Evolutionary conservation across 2,797 vertebrate species (phyloP).

Genomic region (Pelochelys cantorii): DNA sequence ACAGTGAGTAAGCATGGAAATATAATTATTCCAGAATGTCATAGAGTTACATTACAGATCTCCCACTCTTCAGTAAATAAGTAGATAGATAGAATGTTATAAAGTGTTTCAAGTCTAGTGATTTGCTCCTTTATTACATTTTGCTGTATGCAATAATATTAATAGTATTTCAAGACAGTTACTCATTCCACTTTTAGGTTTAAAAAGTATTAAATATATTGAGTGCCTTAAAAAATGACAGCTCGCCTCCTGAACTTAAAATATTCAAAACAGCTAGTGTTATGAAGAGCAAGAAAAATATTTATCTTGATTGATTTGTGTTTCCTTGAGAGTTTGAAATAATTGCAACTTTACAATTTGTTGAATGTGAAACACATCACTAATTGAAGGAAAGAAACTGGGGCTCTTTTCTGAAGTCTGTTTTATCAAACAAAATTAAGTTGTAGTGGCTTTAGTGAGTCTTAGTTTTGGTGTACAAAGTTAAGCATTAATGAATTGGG

Average conservation of each 20-base stretch:
- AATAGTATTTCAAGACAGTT: conserved; percentile 21
- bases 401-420: not conserved
- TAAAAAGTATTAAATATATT: conserved; percentile 37
- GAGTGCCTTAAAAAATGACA: not conserved
- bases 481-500: not conserved
- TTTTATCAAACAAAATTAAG: conserved; percentile 25
- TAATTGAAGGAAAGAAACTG: not conserved
- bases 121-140: conserved; percentile 30
- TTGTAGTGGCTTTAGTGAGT: not conserved
- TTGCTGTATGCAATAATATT: conserved; percentile 47
- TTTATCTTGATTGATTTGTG: not conserved
- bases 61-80: conserved; percentile 25
- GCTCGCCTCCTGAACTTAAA: not conserved
- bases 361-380: not conserved
- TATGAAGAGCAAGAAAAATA: not conserved
- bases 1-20: not conserved
- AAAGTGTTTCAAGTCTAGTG: conserved; percentile 49
- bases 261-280: not conserved
- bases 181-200: conserved; percentile 39
- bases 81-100: not conserved
- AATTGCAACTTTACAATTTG: not conserved
- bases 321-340: not conserved
- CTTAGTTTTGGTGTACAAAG: not conserved
- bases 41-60: not conserved
- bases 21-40: conserved; percentile 16